Percentiles rank a stretch among this genome's conserved stretches.
phyloP scores from a whole-genome alignment of 2,888 invertebrate genomes.

The Machimus rusticus region DNA sequence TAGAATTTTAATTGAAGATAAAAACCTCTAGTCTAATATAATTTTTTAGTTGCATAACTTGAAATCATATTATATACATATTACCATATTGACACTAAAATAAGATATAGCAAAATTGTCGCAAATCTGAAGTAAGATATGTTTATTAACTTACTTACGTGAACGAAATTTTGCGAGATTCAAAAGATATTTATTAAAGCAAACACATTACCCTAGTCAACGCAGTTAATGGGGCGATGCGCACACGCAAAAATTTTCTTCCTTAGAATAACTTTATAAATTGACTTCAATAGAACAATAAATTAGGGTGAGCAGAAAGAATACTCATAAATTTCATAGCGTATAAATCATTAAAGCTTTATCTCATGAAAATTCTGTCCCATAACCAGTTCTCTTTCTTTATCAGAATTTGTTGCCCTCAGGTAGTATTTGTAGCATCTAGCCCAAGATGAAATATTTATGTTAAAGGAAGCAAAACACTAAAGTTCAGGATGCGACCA shows the following conservation, averaged over 20 bases:
- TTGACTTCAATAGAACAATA: neutral
- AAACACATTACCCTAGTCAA: neutral
- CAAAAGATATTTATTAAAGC: neutral
- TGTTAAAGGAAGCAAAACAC: neutral
- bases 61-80: too few relatives aligned
- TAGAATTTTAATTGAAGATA: too few relatives aligned
- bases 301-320: neutral
- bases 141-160: too few relatives aligned
- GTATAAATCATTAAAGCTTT: slow-evolving; percentile 1
- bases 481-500: neutral
- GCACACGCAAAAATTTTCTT: neutral
- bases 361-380: neutral
- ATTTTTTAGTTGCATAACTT: too few relatives aligned
- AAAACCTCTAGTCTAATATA: too few relatives aligned
- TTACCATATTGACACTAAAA: too few relatives aligned
- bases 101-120: too few relatives aligned
- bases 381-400: slow-evolving; percentile 21
- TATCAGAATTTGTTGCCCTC: slow-evolving; percentile 29
- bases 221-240: neutral
- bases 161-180: too few relatives aligned
- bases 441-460: neutral
- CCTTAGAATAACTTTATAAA: neutral
- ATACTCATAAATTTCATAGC: neutral
- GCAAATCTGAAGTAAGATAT: too few relatives aligned
- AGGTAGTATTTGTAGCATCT: slow-evolving; percentile 8